Percentiles rank a stretch among this genome's conserved stretches.
These are phyloP conservation scores for Mesoligia furuncula DNA, from an alignment of 2,888 invertebrate species.

Conservation along the genomic window DNA sequence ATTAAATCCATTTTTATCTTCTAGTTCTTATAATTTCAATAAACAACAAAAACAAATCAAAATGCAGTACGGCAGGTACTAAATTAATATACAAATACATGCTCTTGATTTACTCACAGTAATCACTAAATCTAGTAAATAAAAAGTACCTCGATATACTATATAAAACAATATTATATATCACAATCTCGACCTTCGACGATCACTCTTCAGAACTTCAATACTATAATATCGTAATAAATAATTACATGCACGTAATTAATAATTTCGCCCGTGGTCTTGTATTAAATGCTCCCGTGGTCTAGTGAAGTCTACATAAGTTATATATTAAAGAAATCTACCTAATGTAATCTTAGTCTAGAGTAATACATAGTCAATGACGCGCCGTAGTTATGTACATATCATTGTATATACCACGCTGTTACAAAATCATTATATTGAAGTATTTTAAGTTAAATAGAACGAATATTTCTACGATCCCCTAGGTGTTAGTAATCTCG, in stretches of 20 bases:
- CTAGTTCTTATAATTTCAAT: constrained; percentile 53
- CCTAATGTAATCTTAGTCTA: constrained; percentile 74
- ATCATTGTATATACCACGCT: constrained; percentile 56
- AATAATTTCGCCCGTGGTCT: constrained; percentile 71
- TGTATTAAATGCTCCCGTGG: constrained; percentile 79
- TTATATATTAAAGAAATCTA: constrained; percentile 76
- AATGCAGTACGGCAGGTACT: constrained; percentile 61
- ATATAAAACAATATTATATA: constrained; percentile 68
- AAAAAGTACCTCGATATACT: constrained; percentile 61
- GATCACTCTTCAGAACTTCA: constrained; percentile 68
- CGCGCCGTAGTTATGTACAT: constrained; percentile 58
- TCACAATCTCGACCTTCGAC: constrained; percentile 72
- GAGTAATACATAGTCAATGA: constrained; percentile 70
- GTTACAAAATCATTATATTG: constrained; percentile 56
- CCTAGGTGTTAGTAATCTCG: constrained; percentile 40
- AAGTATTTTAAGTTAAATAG: constrained; percentile 67
- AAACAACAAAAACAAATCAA: constrained; percentile 63
- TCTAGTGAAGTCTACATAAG: constrained; percentile 70
- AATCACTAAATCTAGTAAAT: constrained; percentile 62
- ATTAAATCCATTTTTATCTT: constrained; percentile 33
- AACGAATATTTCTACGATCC: constrained; percentile 21
- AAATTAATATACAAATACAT: constrained; percentile 67
- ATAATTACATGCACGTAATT: constrained; percentile 41
- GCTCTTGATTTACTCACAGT: constrained; percentile 60
- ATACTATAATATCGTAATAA: constrained; percentile 68